Percentiles rank a stretch among this genome's conserved stretches.
Evolutionary conservation across 2,113 vertebrate genomes (phyloP).

Genomic region (Haemorhous mexicanus): DNA sequence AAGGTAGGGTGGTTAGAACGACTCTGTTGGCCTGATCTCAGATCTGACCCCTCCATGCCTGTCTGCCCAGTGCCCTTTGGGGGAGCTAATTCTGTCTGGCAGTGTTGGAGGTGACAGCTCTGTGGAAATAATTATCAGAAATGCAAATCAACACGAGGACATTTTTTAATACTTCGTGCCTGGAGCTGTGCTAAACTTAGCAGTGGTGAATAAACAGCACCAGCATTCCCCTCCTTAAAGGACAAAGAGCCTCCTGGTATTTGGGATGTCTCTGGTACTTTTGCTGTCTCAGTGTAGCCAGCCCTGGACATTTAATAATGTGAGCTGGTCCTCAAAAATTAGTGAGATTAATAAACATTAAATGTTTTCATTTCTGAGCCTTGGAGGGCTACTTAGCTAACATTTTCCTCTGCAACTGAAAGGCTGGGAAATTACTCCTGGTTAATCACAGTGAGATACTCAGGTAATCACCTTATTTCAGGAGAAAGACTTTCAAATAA

Average conservation of each 20-base stretch:
- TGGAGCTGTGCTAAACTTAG: constrained; percentile 41
- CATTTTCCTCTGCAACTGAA: not conserved
- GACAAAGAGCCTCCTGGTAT: not conserved
- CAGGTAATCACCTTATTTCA: constrained; percentile 34
- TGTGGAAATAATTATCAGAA: constrained; percentile 3
- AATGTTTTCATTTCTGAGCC: constrained; percentile 26
- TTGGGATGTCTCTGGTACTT: not conserved
- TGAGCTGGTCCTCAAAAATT: constrained; percentile 1
- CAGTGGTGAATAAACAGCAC: constrained; percentile 23
- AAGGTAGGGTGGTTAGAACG: not conserved
- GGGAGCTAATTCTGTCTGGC: not conserved
- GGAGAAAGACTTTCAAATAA: constrained; percentile 37
- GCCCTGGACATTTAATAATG: not conserved
- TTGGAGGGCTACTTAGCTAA: constrained; percentile 18
- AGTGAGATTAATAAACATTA: not conserved
- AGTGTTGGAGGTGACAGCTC: not conserved
- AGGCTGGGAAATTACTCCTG: constrained; percentile 28
- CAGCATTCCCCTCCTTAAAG: not conserved
- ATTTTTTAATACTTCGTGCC: not conserved
- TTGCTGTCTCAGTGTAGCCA: not conserved
- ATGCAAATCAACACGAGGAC: not conserved
- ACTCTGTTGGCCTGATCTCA: not conserved
- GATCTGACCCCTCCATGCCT: not conserved
- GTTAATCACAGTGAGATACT: constrained; percentile 33
- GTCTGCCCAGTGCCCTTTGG: not conserved